Percentiles rank a stretch among this genome's conserved stretches.
These are phyloP conservation scores for Eolophus roseicapilla DNA, from an alignment of 2,113 vertebrate genomes.

Conservation along the genomic window DNA sequence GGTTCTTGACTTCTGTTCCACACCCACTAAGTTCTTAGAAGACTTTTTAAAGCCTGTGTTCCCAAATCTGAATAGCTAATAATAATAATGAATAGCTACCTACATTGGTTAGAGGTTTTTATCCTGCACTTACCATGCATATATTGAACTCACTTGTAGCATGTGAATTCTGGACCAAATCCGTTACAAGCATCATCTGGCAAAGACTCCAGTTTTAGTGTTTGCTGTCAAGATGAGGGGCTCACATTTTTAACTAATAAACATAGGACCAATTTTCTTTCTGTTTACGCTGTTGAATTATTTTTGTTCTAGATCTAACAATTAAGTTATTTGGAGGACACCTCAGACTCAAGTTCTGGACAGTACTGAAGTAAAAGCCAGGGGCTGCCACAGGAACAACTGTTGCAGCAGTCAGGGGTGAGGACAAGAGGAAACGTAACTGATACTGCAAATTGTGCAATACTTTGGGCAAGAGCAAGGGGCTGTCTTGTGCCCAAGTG, in stretches of 20 bases:
- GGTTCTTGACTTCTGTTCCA: background rate
- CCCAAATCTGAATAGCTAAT: background rate
- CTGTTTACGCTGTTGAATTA: background rate
- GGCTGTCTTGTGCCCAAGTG: background rate
- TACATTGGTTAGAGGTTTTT: background rate
- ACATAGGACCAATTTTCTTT: background rate
- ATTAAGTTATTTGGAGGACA: background rate
- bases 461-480: background rate
- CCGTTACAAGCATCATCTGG: background rate
- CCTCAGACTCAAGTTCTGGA: background rate
- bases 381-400: background rate
- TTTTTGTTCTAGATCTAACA: background rate
- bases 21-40: background rate
- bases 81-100: background rate
- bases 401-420: background rate
- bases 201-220: background rate
- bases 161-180: background rate
- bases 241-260: background rate
- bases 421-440: background rate
- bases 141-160: background rate
- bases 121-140: background rate
- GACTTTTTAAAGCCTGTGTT: background rate
- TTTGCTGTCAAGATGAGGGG: background rate
- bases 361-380: background rate
- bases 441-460: accelerated